Conservation (phyloP, 2,113 vertebrate species). For the Ameiurus melas region DNA sequence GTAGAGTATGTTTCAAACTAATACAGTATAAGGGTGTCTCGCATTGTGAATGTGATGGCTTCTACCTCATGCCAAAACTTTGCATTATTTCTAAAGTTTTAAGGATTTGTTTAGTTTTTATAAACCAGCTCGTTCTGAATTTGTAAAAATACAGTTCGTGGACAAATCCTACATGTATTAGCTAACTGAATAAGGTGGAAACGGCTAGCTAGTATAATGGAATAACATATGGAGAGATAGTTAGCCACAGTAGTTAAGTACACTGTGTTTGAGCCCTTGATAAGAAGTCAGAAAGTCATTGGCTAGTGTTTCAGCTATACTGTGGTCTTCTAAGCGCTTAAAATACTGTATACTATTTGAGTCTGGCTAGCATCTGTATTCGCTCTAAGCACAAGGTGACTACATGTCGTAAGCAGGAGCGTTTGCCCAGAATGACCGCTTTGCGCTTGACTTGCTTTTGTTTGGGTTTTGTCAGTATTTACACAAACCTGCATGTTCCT, state of each 20-base stretch:
- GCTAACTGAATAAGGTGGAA: not conserved
- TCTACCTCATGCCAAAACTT: not conserved
- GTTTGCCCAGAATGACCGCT: not conserved
- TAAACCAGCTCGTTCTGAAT: not conserved
- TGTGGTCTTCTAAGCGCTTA: not conserved
- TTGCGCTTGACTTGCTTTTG: not conserved
- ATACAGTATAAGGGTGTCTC: not conserved
- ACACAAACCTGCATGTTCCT: not conserved
- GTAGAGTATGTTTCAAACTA: not conserved
- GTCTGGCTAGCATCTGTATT: not conserved
- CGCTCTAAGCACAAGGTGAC: not conserved
- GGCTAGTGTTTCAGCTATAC: not conserved
- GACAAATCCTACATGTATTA: not conserved
- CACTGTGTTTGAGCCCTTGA: not conserved
- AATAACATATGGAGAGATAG: not conserved
- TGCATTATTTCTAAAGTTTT: not conserved
- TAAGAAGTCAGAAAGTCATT: not conserved
- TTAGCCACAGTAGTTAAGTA: not conserved
- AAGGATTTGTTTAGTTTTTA: not conserved
- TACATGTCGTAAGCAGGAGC: not conserved
- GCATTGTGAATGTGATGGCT: not conserved
- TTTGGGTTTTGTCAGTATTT: not conserved
- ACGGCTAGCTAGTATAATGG: not conserved
- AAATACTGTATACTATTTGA: not conserved
- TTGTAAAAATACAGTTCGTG: not conserved